Evolutionary conservation across 2,888 invertebrate species (phyloP), one percentile per base, ranked within the genome.

Genomic region (Actias luna): DNA sequence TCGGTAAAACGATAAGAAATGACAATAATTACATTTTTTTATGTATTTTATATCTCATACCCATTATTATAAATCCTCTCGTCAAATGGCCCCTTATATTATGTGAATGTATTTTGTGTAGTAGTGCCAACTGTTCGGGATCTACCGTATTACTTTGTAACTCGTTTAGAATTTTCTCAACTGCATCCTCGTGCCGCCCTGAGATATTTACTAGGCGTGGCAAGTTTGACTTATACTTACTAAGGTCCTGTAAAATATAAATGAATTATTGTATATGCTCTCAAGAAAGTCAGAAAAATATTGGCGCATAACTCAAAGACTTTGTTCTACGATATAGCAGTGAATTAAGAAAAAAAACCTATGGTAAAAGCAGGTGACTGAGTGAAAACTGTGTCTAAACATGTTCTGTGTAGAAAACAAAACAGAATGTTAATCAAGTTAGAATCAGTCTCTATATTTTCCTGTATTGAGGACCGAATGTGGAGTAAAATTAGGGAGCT

Each of bases 41-140:
- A 52, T 4, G n/a, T n/a, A n/a, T n/a, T 27, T 16, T 29, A 16
- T 5, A 29, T 5, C 5, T 27, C 52, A 27, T 73, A 85, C 85
- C 70, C 63, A 89, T 72, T 42, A 96, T 81, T 5, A 93, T 85
- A 75, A 92, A 95, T 7, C 96, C 96, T 70, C 95, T 74, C 7
- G 75, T 75, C 16, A 95, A 90, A 81, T 95, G 95, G 1, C 94
- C 93, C 18, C 84, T 62, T 64, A 91, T 89, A 7, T 84, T 82
- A 27, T 74, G 80, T 12, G 85, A 80, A 66, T 91, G 92, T 8
- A 92, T 78, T 33, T 87, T 87, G 66, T 93, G 92, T 16, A 93
- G 76, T 29, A 94, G 70, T 5, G 83, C 84, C 14, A 89, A 74
- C 69, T 90, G 92, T 65, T 94, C 93, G 1, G 87, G 81, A 69